Percentiles rank a stretch among this genome's conserved stretches.
Evolutionary conservation across 2,888 invertebrate genomes (phyloP).

Genomic region (Ceratothoa steindachneri): DNA sequence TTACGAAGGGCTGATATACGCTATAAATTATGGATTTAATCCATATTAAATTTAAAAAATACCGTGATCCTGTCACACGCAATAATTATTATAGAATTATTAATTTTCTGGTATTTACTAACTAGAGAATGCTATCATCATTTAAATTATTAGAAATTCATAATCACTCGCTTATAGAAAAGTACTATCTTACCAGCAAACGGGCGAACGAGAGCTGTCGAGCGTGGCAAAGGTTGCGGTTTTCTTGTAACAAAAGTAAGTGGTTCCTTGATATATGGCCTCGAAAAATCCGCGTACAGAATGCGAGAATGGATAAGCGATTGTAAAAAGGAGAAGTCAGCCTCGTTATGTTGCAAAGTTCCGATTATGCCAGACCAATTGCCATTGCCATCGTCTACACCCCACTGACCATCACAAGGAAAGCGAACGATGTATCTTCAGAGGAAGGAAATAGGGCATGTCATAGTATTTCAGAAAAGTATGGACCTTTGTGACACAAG

Average conservation of each 20-base stretch:
- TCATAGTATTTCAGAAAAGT: too few relatives aligned
- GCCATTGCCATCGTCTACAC: conserved; percentile 14
- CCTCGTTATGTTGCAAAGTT: conserved; percentile 28
- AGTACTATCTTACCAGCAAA: conserved; percentile 29
- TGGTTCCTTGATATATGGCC: conserved; percentile 30
- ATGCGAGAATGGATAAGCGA: conserved; percentile 26
- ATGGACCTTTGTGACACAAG: too few relatives aligned
- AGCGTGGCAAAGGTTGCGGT: conserved; percentile 19
- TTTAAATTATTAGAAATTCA: too few relatives aligned
- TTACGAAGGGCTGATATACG: too few relatives aligned
- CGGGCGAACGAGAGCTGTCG: conserved; percentile 27
- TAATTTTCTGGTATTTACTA: too few relatives aligned
- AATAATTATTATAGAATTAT: too few relatives aligned
- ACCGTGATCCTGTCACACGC: too few relatives aligned
- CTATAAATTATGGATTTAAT: too few relatives aligned
- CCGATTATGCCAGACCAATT: conserved; percentile 41
- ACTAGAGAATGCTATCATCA: too few relatives aligned
- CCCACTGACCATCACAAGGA: conserved; percentile 35
- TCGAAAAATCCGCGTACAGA: conserved; percentile 24
- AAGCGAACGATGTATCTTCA: conserved; percentile 27
- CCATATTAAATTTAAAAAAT: too few relatives aligned
- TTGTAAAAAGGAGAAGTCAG: conserved; percentile 34
- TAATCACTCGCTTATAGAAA: too few relatives aligned
- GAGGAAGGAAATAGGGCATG: too few relatives aligned
- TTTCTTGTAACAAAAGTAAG: conserved; percentile 28